Base-by-base conservation (phyloP, 2,797 vertebrate genomes). In the Heterohyrax brucei region DNA sequence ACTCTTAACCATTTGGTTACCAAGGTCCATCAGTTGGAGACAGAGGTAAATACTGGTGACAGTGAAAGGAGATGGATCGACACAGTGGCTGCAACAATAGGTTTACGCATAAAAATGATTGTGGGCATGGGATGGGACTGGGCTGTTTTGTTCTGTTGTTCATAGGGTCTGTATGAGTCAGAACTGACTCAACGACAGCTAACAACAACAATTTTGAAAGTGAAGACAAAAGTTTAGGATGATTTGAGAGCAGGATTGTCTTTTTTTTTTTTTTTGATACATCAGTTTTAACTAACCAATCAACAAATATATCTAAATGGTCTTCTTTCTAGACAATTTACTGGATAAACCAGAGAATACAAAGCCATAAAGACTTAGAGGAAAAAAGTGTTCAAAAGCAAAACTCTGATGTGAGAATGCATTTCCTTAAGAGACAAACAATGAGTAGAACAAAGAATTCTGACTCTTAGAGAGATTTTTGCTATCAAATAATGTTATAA, bases 381-480 rank as follows among this genome's bases (percentile, higher is more conserved):
- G 39, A 39, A 94, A 80, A 91, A 95, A 77, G 18, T 59, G 7
- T 39, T 73, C 68, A 66, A 53, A 50, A 83, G 48, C 8, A 7
- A 75, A 87, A 72, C 18, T 66, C 89, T n/a, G 30, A 82, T 53
- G 9, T 73, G 26, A 75, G 91, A 95, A 81, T 77, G 64, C 81
- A 90, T 78, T 95, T 96, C 53, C 68, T n/a, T 75, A 56, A 91
- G 68, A 46, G 76, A 91, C 56, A 79, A 81, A 89, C 4, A 66
- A 28, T 59, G 24, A 46, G 18, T 92, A 77, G 18, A 73, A 5
- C 14, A 73, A 61, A 88, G 61, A 76, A 75, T 82, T 94, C 33
- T 66, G 85, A 96, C 24, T 56, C 9, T 62, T 26, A 39, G 24
- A 73, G 50, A 94, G 62, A 88, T 46, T 81, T 91, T 66, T 81